Evolutionary conservation across 37 sponge, comb jelly and placozoan species (phyloP).

Genomic region (Beroe ovata): DNA sequence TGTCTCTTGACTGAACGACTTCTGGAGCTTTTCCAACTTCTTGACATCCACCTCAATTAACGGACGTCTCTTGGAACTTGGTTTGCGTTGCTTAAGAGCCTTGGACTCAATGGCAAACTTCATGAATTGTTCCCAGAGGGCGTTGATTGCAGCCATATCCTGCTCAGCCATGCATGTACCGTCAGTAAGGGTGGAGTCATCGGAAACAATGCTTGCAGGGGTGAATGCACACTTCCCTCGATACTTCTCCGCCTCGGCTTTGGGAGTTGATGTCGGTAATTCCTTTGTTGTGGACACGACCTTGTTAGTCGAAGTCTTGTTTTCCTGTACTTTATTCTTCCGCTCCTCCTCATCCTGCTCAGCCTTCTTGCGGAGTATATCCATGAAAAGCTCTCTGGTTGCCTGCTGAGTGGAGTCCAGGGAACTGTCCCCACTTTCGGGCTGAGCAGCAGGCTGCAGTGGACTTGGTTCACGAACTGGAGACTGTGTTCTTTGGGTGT

Average conservation of each 20-base stretch:
- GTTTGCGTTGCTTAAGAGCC: slow-evolving; percentile 6
- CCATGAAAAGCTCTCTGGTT: slow-evolving; percentile 47
- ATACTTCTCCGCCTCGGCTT: neutral
- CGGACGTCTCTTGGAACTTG: neutral
- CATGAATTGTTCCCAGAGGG: slow-evolving; percentile 52
- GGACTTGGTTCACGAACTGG: neutral
- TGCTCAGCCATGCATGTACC: slow-evolving; percentile 3
- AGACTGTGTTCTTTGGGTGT: neutral
- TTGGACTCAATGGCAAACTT: slow-evolving; percentile 25
- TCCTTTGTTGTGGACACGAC: neutral
- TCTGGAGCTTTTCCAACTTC: slow-evolving; percentile 1
- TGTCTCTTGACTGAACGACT: slow-evolving; percentile 17
- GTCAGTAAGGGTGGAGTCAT: slow-evolving; percentile 42
- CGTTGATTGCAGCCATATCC: slow-evolving; percentile 37
- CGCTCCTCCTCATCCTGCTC: slow-evolving; percentile 38
- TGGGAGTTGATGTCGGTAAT: slow-evolving; percentile 36
- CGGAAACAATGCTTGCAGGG: neutral
- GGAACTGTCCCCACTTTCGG: slow-evolving; percentile 25
- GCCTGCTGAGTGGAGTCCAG: slow-evolving; percentile 63
- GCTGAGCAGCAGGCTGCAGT: neutral
- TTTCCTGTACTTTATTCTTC: neutral
- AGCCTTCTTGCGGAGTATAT: slow-evolving; percentile 59
- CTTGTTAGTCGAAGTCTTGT: slow-evolving; percentile 11
- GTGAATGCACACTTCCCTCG: slow-evolving; percentile 34
- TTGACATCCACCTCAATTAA: slow-evolving; percentile 35